Conservation (phyloP, 2,797 vertebrate species). For the Chelonia mydas region DNA sequence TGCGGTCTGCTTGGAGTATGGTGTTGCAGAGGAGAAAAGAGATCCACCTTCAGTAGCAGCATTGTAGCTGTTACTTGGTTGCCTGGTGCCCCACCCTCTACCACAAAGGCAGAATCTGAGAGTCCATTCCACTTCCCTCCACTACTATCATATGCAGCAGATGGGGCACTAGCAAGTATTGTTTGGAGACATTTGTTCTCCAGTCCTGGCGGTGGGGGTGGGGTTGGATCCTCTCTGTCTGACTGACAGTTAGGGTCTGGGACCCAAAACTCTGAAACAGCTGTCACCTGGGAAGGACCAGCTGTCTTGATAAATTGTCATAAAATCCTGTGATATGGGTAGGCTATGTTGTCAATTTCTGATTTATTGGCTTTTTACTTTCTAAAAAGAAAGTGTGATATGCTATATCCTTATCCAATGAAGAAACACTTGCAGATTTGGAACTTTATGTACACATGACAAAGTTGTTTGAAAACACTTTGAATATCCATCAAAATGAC, state of each 20-base stretch:
- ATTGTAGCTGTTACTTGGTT: rapidly evolving
- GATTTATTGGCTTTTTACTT: background rate
- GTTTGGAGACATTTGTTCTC: background rate
- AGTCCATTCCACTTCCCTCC: background rate
- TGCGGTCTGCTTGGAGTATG: background rate
- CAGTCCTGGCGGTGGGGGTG: too few species aligned
- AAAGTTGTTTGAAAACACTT: background rate
- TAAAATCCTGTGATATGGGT: background rate
- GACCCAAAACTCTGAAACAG: background rate
- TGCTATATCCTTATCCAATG: background rate
- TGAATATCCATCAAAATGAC: background rate
- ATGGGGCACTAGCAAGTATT: background rate
- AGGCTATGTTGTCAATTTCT: background rate
- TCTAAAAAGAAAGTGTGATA: background rate
- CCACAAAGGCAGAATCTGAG: background rate
- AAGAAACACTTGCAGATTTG: background rate
- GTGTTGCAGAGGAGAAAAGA: background rate
- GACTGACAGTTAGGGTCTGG: background rate
- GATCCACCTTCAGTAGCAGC: background rate
- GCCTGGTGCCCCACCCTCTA: background rate
- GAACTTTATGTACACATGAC: background rate
- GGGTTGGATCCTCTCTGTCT: background rate
- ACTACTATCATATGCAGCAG: background rate
- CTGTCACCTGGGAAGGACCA: background rate
- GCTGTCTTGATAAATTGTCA: background rate